Evolutionary conservation across 1,140 invertebrate genomes (phyloP).

Genomic region (Habropoda laboriosa): DNA sequence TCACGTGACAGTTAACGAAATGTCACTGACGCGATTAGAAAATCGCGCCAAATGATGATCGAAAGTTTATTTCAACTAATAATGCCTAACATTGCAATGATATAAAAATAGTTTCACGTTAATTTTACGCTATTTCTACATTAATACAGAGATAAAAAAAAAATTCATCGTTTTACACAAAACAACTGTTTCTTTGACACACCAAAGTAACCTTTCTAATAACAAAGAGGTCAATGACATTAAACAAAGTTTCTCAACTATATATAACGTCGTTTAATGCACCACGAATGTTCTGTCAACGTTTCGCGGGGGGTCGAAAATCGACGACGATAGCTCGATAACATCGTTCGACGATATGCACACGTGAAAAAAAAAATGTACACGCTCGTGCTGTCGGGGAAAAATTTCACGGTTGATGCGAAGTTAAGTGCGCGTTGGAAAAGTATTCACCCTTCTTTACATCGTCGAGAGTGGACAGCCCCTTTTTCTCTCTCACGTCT

Average conservation of each 20-base stretch:
- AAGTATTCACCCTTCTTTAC: constrained; percentile 4
- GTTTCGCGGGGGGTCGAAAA: neutral
- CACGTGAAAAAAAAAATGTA: neutral
- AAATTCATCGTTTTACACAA: too few relatives aligned
- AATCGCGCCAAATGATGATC: neutral
- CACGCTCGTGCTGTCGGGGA: neutral
- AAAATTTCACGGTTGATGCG: neutral
- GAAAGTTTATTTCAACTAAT: neutral
- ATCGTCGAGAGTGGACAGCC: constrained; percentile 10
- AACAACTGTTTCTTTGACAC: too few relatives aligned
- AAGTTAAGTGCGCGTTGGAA: neutral
- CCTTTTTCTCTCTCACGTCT: constrained; percentile 14
- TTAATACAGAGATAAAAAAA: too few relatives aligned
- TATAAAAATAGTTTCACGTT: neutral
- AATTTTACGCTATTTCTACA: neutral
- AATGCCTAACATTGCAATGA: neutral
- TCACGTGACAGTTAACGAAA: neutral
- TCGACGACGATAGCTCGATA: neutral
- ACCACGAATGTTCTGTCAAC: neutral
- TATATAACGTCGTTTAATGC: neutral
- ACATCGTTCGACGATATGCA: neutral
- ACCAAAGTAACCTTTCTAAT: too few relatives aligned
- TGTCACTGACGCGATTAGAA: neutral
- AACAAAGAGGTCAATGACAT: neutral
- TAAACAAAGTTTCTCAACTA: neutral